Percentiles rank a stretch among this genome's conserved stretches.
phyloP scores from a whole-genome alignment of 1,140 invertebrate species.

The Cryptotermes secundus region DNA sequence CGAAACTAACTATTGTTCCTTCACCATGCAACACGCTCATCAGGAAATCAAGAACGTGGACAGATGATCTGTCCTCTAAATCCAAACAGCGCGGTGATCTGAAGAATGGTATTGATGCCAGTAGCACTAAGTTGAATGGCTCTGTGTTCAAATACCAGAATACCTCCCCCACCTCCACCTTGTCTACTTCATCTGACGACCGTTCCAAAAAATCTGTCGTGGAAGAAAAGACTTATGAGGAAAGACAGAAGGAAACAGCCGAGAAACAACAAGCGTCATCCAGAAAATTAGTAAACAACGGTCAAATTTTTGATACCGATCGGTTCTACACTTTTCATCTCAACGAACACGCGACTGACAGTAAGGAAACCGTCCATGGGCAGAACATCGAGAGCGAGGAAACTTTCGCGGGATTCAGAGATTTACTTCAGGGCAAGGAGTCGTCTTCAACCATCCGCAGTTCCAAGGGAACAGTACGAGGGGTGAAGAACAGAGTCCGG shows the following conservation, averaged over 20 bases:
- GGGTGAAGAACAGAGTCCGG: slow-evolving; percentile 89
- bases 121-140: background rate
- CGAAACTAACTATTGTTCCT: background rate
- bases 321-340: slow-evolving; percentile 80
- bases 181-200: background rate
- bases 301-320: slow-evolving; percentile 66
- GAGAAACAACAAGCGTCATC: background rate
- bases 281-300: slow-evolving; percentile 36
- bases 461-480: slow-evolving; percentile 86
- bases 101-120: background rate
- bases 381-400: slow-evolving; percentile 55
- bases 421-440: slow-evolving; percentile 64
- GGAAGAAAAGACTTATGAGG: slow-evolving; percentile 67
- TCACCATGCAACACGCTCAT: background rate
- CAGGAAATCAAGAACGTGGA: slow-evolving; percentile 15
- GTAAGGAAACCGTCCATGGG: slow-evolving; percentile 44
- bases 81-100: background rate
- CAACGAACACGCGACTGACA: slow-evolving; percentile 59
- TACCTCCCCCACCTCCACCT: background rate
- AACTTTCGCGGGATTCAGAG: slow-evolving; percentile 78
- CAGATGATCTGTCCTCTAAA: background rate
- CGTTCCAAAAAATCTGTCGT: slow-evolving; percentile 46
- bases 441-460: slow-evolving; percentile 77
- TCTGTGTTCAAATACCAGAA: background rate
- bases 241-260: slow-evolving; percentile 54